Percentiles rank a stretch among this genome's conserved stretches.
Conservation (phyloP, 2,113 vertebrate genomes). For the Tetraodon nigroviridis region DNA sequence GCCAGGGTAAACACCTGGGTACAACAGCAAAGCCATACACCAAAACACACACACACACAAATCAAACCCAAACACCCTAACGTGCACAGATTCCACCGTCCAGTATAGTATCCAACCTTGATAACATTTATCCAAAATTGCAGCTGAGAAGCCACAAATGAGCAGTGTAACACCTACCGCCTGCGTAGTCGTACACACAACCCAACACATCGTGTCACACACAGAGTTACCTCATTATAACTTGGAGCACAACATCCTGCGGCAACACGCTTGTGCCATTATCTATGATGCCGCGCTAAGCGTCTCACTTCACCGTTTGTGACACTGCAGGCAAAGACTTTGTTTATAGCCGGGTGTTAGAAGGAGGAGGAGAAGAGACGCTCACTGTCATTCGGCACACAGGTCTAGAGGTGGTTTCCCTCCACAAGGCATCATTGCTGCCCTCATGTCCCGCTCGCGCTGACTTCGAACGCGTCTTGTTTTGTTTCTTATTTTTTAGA, state of each 20-base stretch:
- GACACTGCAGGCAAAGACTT: constrained; percentile 15
- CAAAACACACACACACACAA: constrained; percentile 5
- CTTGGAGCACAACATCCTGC: constrained; percentile 21
- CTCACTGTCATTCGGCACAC: constrained; percentile 34
- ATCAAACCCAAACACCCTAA: background rate
- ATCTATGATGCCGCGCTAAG: constrained; percentile 1
- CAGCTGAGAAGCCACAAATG: constrained; percentile 15
- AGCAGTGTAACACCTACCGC: constrained; percentile 7
- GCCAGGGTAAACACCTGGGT: constrained; percentile 61
- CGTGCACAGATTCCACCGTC: constrained; percentile 10
- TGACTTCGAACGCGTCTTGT: background rate
- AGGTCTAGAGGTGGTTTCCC: constrained; percentile 20
- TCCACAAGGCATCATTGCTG: constrained; percentile 41
- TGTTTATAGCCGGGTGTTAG: constrained; percentile 41
- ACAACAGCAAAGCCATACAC: constrained; percentile 13
- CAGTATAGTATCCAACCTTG: no score
- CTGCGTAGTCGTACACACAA: constrained; percentile 24
- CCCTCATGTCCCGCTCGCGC: constrained; percentile 6
- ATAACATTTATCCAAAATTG: no score
- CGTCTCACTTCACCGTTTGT: constrained; percentile 8
- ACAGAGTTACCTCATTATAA: constrained; percentile 26
- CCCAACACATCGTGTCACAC: constrained; percentile 21
- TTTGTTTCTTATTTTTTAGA: background rate
- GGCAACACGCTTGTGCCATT: constrained; percentile 15
- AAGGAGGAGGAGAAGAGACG: constrained; percentile 5